Percentiles rank a stretch among this genome's conserved stretches.
Conservation (phyloP, 2,797 vertebrate species). For the Dipus sagitta region DNA sequence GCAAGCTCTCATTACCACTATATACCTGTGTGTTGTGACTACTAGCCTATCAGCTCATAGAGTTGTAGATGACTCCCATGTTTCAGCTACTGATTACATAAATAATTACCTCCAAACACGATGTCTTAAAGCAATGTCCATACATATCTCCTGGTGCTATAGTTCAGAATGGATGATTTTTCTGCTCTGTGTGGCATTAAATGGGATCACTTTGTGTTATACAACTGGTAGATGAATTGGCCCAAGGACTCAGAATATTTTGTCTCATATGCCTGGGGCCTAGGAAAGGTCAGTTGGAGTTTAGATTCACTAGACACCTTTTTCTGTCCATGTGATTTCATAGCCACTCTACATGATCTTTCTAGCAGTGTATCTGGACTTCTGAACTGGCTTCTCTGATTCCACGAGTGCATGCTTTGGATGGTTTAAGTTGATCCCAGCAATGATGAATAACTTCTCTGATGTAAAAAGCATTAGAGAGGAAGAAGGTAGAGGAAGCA, state of each 20-base stretch:
- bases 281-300: not conserved
- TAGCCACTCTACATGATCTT: not conserved
- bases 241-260: not conserved
- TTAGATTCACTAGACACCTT: not conserved
- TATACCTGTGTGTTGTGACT: not conserved
- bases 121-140: not conserved
- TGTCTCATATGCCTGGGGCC: not conserved
- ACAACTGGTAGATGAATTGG: not conserved
- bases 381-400: not conserved
- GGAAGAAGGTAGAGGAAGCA: not conserved
- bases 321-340: not conserved
- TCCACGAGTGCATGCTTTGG: not conserved
- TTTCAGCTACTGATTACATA: not conserved
- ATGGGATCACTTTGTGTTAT: not conserved
- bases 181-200: not conserved
- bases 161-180: conserved; percentile 2
- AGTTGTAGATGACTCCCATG: not conserved
- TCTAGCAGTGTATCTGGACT: not conserved
- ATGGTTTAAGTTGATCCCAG: not conserved
- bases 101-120: not conserved
- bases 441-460: not conserved
- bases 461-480: not conserved
- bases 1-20: not conserved
- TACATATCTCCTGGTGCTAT: not conserved
- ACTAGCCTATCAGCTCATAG: not conserved